Evolutionary conservation across 2,888 invertebrate species (phyloP).

Genomic region (Coenonympha glycerion): DNA sequence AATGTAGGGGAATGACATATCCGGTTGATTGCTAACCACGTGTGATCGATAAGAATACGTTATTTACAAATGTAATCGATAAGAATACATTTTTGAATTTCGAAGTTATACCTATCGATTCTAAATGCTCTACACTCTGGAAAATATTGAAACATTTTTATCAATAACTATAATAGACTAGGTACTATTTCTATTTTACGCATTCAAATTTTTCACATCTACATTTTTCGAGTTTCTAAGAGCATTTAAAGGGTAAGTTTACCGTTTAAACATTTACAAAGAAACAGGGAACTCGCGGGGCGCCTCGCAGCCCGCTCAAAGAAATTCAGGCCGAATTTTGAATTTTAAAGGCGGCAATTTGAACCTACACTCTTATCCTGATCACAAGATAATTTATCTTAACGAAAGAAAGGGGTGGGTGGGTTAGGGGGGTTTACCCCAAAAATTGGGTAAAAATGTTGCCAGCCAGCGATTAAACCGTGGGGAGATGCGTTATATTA

Average conservation of each 20-base stretch:
- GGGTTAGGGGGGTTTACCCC: conserved; percentile 46
- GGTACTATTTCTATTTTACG: background rate
- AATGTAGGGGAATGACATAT: too few relatives aligned
- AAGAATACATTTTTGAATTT: too few relatives aligned
- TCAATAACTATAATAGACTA: too few relatives aligned
- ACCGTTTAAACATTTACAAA: conserved; percentile 28
- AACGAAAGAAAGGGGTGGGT: conserved; percentile 76
- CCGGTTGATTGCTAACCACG: too few relatives aligned
- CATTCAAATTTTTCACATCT: conserved; percentile 4
- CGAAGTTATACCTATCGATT: too few relatives aligned
- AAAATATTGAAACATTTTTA: too few relatives aligned
- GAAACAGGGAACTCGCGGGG: conserved; percentile 42
- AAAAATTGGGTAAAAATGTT: conserved; percentile 77
- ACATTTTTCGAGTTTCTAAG: conserved; percentile 18
- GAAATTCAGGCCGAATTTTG: conserved; percentile 68
- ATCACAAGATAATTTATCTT: conserved; percentile 76
- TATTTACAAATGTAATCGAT: too few relatives aligned
- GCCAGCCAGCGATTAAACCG: conserved; percentile 75
- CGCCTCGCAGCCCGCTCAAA: conserved; percentile 39
- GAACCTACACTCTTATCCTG: conserved; percentile 76
- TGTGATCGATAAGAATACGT: too few relatives aligned
- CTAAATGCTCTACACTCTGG: too few relatives aligned
- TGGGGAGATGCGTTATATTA: conserved; percentile 76
- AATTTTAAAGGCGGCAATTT: conserved; percentile 76
- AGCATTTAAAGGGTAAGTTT: conserved; percentile 26